Percentiles rank a stretch among this genome's conserved stretches.
These are phyloP conservation scores for Gadus chalcogrammus DNA, from an alignment of 2,113 vertebrate genomes.

Conservation along the genomic window DNA sequence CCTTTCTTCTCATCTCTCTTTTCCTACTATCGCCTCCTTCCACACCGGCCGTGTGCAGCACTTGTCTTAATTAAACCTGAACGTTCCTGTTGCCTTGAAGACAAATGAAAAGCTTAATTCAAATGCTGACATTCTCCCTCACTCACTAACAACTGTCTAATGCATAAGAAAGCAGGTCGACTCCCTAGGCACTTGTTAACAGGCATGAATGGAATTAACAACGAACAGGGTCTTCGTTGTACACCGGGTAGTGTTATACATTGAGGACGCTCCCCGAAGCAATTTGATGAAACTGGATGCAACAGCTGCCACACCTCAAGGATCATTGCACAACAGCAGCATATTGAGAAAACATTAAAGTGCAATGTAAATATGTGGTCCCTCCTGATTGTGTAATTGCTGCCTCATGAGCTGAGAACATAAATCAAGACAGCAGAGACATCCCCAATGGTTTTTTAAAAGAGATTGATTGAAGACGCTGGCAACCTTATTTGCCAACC, in stretches of 20 bases:
- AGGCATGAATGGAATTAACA: slow-evolving; percentile 56
- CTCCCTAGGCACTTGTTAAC: slow-evolving; percentile 50
- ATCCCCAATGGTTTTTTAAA: not conserved
- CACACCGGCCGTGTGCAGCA: slow-evolving; percentile 26
- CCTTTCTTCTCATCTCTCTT: no score
- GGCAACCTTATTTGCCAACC: slow-evolving; percentile 13
- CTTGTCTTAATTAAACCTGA: slow-evolving; percentile 60
- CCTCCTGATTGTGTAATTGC: slow-evolving; percentile 52
- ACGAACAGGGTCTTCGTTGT: slow-evolving; percentile 36
- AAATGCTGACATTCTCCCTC: slow-evolving; percentile 41
- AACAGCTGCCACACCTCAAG: slow-evolving; percentile 54
- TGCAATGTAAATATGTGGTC: slow-evolving; percentile 46
- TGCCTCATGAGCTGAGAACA: slow-evolving; percentile 39
- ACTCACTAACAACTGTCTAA: slow-evolving; percentile 37
- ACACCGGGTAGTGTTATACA: slow-evolving; percentile 46
- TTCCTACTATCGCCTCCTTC: not conserved
- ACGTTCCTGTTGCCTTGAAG: slow-evolving; percentile 30
- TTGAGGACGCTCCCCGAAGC: slow-evolving; percentile 44
- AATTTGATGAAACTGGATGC: slow-evolving; percentile 61
- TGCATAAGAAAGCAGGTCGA: slow-evolving; percentile 32
- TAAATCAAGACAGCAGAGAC: slow-evolving; percentile 31
- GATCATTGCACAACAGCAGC: slow-evolving; percentile 49
- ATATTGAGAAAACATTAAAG: slow-evolving; percentile 34
- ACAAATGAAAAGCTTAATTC: slow-evolving; percentile 52
- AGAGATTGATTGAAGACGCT: slow-evolving; percentile 1